phyloP scores from a whole-genome alignment of 30 jellyfish, hydroid and myxozoan species.

The Hydractinia symbiolongicarpus region DNA sequence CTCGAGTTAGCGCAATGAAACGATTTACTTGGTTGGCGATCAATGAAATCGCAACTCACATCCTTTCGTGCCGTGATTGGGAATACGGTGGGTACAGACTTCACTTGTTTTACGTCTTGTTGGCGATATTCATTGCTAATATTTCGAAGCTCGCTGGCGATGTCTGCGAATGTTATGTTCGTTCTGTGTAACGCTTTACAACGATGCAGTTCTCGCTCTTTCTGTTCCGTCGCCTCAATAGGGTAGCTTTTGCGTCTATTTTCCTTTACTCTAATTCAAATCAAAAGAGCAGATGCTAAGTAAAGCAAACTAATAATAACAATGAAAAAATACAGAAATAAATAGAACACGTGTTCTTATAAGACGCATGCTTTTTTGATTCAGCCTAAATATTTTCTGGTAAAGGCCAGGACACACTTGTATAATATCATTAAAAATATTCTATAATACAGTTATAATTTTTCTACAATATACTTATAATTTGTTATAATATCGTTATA shows the following conservation, averaged over 20 bases:
- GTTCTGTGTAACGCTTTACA: constrained; percentile 10
- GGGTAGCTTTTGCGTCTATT: constrained; percentile 9
- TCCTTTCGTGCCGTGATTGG: too few relatives aligned
- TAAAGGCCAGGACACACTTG: too few relatives aligned
- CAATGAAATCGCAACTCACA: neutral
- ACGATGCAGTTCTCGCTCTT: constrained; percentile 20
- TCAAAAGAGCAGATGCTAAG: too few relatives aligned
- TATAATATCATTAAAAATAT: too few relatives aligned
- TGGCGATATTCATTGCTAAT: neutral
- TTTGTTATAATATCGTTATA: too few relatives aligned
- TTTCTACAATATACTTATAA: too few relatives aligned
- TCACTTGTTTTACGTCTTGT: neutral
- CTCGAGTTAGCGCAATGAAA: neutral
- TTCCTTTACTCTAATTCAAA: neutral
- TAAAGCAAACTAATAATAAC: too few relatives aligned
- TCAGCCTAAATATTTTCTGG: too few relatives aligned
- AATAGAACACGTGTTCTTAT: too few relatives aligned
- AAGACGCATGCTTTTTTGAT: too few relatives aligned
- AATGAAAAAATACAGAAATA: too few relatives aligned
- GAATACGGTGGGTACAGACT: neutral
- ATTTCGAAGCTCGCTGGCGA: neutral
- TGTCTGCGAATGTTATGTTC: constrained; percentile 4
- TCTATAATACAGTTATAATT: too few relatives aligned
- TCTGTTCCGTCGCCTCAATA: neutral
- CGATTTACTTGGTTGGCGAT: neutral